These are phyloP conservation scores for Ascaphus truei DNA, from an alignment of 2,113 vertebrate species.

Conservation along the genomic window DNA sequence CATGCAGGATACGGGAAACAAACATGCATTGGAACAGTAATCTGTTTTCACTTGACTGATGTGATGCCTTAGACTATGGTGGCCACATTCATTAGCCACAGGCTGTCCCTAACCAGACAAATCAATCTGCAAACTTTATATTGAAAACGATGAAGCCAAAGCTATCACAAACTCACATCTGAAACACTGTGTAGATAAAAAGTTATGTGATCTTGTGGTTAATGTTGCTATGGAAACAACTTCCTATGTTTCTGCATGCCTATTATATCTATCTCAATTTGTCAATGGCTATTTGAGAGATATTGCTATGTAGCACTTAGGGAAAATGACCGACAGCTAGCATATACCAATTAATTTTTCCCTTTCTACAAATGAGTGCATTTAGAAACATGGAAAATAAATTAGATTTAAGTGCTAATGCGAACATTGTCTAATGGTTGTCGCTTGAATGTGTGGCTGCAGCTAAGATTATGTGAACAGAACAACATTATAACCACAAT, in stretches of 20 bases:
- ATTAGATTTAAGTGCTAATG: neutral
- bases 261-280: slow-evolving; percentile 42
- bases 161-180: slow-evolving; percentile 12
- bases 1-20: too few species aligned
- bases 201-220: slow-evolving; percentile 43
- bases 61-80: neutral
- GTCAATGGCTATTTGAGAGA: slow-evolving; percentile 38
- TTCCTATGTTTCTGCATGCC: slow-evolving; percentile 33
- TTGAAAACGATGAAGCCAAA: slow-evolving; percentile 12
- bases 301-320: slow-evolving; percentile 30
- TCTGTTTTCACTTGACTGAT: slow-evolving; percentile 23
- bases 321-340: neutral
- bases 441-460: neutral
- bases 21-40: neutral
- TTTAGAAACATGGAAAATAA: neutral
- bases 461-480: neutral
- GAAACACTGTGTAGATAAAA: slow-evolving; percentile 36
- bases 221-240: slow-evolving; percentile 46
- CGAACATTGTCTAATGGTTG: neutral
- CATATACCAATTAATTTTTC: neutral
- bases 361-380: slow-evolving; percentile 12
- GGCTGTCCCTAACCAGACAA: too few species aligned
- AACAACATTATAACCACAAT: neutral
- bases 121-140: neutral
- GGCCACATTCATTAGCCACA: too few species aligned